phyloP scores from a whole-genome alignment of 2,113 vertebrate genomes.

The Clarias magur region DNA sequence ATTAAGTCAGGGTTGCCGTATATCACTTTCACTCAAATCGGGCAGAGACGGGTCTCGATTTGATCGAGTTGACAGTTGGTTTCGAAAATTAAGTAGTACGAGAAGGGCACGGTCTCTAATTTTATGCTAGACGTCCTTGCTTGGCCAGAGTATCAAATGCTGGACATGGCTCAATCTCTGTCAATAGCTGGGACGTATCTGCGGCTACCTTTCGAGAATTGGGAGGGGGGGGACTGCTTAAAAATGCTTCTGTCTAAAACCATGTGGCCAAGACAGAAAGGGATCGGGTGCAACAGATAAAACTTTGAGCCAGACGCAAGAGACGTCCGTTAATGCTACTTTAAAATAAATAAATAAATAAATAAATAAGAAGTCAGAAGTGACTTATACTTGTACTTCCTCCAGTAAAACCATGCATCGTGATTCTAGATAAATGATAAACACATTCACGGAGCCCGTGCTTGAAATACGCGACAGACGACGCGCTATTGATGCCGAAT shows the following conservation, averaged over 20 bases:
- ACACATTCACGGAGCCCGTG: not conserved
- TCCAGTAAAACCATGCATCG: not conserved
- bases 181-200: not conserved
- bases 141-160: not conserved
- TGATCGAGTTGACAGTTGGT: not conserved
- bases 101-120: not conserved
- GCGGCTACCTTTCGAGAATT: not conserved
- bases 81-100: not conserved
- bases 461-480: slow-evolving; percentile 13
- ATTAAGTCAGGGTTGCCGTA: not conserved
- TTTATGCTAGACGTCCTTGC: not conserved
- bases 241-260: not conserved
- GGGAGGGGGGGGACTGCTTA: no score
- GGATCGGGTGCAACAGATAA: not conserved
- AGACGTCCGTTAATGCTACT: not conserved
- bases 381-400: not conserved
- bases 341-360: no score
- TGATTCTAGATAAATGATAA: not conserved
- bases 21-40: not conserved
- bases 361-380: not conserved
- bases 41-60: not conserved
- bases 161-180: not conserved
- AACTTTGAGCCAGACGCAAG: not conserved
- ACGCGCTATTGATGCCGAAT: not conserved
- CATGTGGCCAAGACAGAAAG: not conserved